Base-by-base conservation (phyloP, 92 coral and sea anemone genomes). In the Nematostella vectensis region DNA sequence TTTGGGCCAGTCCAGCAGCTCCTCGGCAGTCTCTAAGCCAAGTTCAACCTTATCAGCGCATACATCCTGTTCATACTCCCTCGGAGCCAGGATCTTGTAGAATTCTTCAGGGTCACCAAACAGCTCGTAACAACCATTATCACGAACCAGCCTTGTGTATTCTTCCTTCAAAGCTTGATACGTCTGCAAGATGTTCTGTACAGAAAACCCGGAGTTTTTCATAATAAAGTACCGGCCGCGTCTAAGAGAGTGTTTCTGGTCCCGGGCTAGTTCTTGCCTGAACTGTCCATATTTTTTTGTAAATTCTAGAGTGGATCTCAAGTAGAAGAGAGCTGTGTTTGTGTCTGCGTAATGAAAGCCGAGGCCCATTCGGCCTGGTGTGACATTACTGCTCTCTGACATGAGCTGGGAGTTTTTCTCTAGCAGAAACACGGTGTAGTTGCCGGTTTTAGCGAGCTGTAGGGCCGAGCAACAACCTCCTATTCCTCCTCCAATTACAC, bases 11-110 rank as follows among this genome's bases (percentile, higher is more conserved):
- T 74, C 75, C 0, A 79, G 65, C 20, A 56, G 27, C 36, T 74
- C 77, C 49, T 80, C 82, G 15, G 65, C 87, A n/a, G 87, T 80
- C 37, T 80, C 87, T 25, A 80, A 44, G 15, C 88, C 88, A 36
- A 47, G 43, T 17, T 50, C 68, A 20, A 80, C 65, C 17, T 59
- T 74, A 27, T 38, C 73, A 12, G 27, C 40, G 1, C 33, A 43
- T 11, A 74, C 82, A 4, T 74, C 61, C 9, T 52, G 57, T 31
- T 29, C 56, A 44, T 49, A 80, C 28, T 80, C 82, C 0, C n/a
- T 16, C 55, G 50, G 59, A 2, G 74, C 70, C 8, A 80, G 69
- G 20, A 80, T 25, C 15, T 74, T 75, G 62, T 55, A 80, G 21
- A 74, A 47, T 48, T 74, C 23, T 15, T 74, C 74, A 9, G 88